These are phyloP conservation scores for Pseudachorutes palmiensis DNA, from an alignment of 1,140 invertebrate species.

Conservation along the genomic window DNA sequence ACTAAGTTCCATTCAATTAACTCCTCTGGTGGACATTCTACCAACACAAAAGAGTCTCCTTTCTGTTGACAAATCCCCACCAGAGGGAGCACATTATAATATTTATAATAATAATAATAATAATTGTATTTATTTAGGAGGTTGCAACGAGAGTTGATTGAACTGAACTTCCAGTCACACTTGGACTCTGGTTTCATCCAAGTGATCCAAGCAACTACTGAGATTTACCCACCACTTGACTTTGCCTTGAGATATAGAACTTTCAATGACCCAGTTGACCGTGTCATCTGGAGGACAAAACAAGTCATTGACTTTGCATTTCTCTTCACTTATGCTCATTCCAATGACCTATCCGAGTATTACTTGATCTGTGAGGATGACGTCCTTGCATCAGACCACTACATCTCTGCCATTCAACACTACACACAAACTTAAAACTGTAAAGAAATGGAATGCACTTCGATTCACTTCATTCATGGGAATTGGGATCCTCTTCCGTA, in stretches of 20 bases:
- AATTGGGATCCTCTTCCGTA: slow-evolving; percentile 31
- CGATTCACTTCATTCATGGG: slow-evolving; percentile 33
- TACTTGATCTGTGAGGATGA: slow-evolving; percentile 37
- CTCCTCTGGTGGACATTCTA: no score
- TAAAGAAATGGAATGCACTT: slow-evolving; percentile 28
- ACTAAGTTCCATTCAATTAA: not conserved
- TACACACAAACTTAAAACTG: slow-evolving; percentile 9
- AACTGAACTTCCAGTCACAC: slow-evolving; percentile 23
- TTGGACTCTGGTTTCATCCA: slow-evolving; percentile 34
- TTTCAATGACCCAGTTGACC: slow-evolving; percentile 29
- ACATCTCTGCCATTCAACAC: slow-evolving; percentile 30
- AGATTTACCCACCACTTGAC: slow-evolving; percentile 36
- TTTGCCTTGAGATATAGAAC: slow-evolving; percentile 26
- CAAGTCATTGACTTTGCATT: slow-evolving; percentile 38
- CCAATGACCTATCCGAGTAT: slow-evolving; percentile 22
- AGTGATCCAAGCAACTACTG: slow-evolving; percentile 23
- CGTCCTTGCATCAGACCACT: slow-evolving; percentile 23
- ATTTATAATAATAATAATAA: no score
- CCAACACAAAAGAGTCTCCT: no score
- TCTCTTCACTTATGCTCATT: slow-evolving; percentile 24
- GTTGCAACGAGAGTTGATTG: slow-evolving; percentile 19
- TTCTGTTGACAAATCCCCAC: no score
- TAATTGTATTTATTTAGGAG: no score
- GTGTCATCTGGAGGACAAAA: slow-evolving; percentile 33
- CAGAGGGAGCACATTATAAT: no score